Base-by-base conservation (phyloP, 2,888 invertebrate genomes). In the Caenorhabditis panamensis region DNA sequence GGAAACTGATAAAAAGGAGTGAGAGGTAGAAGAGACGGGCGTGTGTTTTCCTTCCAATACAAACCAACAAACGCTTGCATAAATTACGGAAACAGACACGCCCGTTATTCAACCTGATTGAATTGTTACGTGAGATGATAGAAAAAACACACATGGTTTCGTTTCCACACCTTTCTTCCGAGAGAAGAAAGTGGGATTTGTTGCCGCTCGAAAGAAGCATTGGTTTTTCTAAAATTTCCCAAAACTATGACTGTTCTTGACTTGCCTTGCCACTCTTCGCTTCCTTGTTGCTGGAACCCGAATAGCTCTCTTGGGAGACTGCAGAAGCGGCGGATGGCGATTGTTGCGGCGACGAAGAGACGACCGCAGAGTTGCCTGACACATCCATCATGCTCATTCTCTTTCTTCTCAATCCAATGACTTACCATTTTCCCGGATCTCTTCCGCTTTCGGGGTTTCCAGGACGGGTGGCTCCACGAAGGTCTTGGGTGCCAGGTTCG, bases 61-160 rank as follows among this genome's bases (percentile, higher is more conserved):
- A 53, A 61, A 53, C 51, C 58, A 58, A 51, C 59, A 37, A 20
- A 13, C 20, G 37, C 53, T 69, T 69, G 69, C 69, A 69, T 69
- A 69, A 69, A 69, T 69, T 69, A 69, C 53, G 56, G 69, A 69
- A n/a, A n/a, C n/a, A n/a, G n/a, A n/a, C 59, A 69, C 69, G 51
- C 69, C 69, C 69, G 69, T 69, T 69, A 69, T 69, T 61, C 69
- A 69, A 69, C 69, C 24, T 49, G 59, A 31, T 36, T 58, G 68
- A 36, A 36, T n/a, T n/a, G n/a, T 8, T 36, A 36, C 11, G 36
- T 11, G 41, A 41, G 13, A 41, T 11, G 9, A 13, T 18, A 49
- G 24, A 37, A 22, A 61, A 61, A 61, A n/a, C 41, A 4, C 61
- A 16, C 5, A 41, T 44, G 22, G 26, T 61, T 37, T 37, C 44